phyloP scores from a whole-genome alignment of 2,888 invertebrate species.

The Lissocephala sabroskyi region DNA sequence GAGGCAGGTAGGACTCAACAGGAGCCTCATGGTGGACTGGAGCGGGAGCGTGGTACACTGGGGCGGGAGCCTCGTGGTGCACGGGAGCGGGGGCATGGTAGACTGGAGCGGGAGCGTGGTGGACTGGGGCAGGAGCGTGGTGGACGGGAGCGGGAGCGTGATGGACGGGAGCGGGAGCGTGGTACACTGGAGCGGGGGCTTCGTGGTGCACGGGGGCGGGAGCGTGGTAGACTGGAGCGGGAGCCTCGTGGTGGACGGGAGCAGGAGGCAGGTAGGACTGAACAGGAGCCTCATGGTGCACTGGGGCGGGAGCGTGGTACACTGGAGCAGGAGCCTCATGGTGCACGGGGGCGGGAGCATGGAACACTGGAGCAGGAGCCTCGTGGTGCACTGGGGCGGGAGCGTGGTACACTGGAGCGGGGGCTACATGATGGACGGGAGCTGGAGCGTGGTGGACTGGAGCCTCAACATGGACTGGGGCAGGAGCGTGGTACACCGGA shows the following conservation, averaged over 20 bases:
- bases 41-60: constrained; percentile 8
- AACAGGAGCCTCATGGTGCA: constrained; percentile 17
- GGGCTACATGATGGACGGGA: constrained; percentile 15
- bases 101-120: constrained; percentile 10
- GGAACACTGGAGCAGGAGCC: constrained; percentile 10
- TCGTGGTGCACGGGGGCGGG: constrained; percentile 23
- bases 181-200: constrained; percentile 16
- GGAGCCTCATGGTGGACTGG: constrained; percentile 16
- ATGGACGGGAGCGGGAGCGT: constrained; percentile 24
- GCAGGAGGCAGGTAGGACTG: constrained; percentile 33
- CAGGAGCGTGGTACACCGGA: constrained; percentile 1
- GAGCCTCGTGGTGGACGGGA: constrained; percentile 15
- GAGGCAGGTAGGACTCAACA: constrained; percentile 6
- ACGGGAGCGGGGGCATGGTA: constrained; percentile 24
- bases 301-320: constrained; percentile 4
- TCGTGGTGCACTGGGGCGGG: constrained; percentile 23
- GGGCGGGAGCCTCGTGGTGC: constrained; percentile 19
- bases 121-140: too few relatives aligned
- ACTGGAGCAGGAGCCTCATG: constrained; percentile 16
- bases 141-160: constrained; percentile 20
- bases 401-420: constrained; percentile 23
- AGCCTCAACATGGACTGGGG: constrained; percentile 13
- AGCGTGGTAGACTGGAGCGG: constrained; percentile 21
- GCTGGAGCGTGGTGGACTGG: constrained; percentile 33
- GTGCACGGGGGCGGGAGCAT: constrained; percentile 14